Conservation (phyloP, 2,797 vertebrate species). For the Streptopelia turtur region DNA sequence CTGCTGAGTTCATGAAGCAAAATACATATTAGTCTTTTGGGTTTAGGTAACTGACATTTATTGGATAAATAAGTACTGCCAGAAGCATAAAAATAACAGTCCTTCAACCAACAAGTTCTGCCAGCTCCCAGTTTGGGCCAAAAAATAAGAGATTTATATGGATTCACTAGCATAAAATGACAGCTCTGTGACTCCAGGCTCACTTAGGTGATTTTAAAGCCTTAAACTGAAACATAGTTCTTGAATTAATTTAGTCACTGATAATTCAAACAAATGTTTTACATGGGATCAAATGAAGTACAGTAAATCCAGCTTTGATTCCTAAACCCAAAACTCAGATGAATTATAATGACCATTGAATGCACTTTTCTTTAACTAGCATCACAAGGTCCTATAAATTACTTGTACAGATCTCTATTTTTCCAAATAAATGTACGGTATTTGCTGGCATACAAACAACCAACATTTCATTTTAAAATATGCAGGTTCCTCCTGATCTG, state of each 20-base stretch:
- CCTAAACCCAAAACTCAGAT: not conserved
- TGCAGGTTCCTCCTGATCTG: not conserved
- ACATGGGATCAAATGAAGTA: not conserved
- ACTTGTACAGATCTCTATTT: not conserved
- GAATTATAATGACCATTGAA: not conserved
- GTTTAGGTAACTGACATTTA: not conserved
- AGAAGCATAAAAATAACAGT: not conserved
- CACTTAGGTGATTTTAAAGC: not conserved
- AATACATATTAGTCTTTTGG: not conserved
- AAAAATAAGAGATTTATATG: not conserved
- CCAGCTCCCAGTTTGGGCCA: not conserved
- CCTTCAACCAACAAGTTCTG: not conserved
- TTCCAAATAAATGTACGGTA: not conserved
- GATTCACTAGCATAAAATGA: not conserved
- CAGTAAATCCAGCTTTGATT: not conserved
- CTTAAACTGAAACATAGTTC: not conserved
- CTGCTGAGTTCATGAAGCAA: not conserved
- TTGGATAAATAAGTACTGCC: not conserved
- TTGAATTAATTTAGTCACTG: not conserved
- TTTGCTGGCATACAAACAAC: not conserved
- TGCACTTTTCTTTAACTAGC: not conserved
- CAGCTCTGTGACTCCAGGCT: not conserved
- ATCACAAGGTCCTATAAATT: not conserved
- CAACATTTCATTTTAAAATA: not conserved
- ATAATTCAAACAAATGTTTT: not conserved